Base-by-base conservation (phyloP, 1,140 invertebrate genomes). In the Trissolcus basalis region DNA sequence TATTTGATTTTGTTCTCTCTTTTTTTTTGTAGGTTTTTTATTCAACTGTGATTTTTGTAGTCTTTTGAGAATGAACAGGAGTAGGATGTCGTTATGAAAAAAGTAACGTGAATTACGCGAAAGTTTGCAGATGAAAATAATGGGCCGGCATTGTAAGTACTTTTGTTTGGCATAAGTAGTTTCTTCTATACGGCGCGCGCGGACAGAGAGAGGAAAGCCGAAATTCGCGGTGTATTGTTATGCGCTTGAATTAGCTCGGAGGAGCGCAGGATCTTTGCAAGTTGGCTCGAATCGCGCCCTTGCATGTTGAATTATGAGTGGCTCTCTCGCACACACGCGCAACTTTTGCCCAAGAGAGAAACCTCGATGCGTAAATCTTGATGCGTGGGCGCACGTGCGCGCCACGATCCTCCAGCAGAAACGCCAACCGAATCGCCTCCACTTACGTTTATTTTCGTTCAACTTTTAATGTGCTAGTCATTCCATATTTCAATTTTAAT, bases 401-500 rank as follows among this genome's bases (percentile, higher is more conserved):
- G 45, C 47, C 47, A 43, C 56, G 45, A 60, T 60, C 36, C 56
- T 60, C 56, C 43, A 6, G 19, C 19, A 49, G n/a, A 36, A 41
- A 60, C 47, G 56, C 33, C 49, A 54, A 54, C 13, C 12, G 39
- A 54, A 47, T 64, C 60, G 60, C 60, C 50, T 48, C 60, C 60
- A 48, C 50, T 64, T 47, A 47, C 60, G 19, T 47, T 64, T 39
- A 64, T 47, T 54, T 47, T 39, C 50, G 50, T 39, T 54, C 48
- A 51, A 51, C 19, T 63, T 53, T 45, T 16, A 45, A 45, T 53
- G 19, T n/a, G 13, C 19, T 44, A 11, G 47, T 63, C 19, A 63
- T 45, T 53, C 59, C 49, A 53, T 61, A 61, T 51, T 61, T 61
- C 48, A 50, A 51, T 44, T 50, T 50, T 61, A 61, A 61, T 61